phyloP scores from a whole-genome alignment of 2,888 invertebrate genomes.

The Dicranocentrus wangi region DNA sequence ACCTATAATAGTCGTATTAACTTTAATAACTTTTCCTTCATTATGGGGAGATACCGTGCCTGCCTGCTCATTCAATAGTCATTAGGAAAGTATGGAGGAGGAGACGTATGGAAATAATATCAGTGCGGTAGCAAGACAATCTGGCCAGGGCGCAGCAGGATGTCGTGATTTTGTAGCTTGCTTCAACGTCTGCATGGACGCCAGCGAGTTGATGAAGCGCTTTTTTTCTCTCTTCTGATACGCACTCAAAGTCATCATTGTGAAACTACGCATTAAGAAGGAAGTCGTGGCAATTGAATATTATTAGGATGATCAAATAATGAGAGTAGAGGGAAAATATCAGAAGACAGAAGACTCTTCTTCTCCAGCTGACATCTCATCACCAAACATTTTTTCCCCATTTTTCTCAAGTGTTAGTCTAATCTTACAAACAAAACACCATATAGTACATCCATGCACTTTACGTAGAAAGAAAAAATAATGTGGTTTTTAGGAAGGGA shows the following conservation, averaged over 20 bases:
- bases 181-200: conserved; percentile 33
- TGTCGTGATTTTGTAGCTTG: conserved; percentile 51
- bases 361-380: conserved; percentile 47
- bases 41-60: not conserved
- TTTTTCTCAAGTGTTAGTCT: conserved; percentile 22
- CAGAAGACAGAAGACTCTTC: conserved; percentile 11
- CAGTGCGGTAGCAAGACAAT: conserved; percentile 33
- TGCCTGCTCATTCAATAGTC: not conserved
- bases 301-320: too few species aligned
- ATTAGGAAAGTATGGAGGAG: not conserved
- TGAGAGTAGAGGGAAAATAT: too few species aligned
- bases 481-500: not conserved
- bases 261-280: not conserved
- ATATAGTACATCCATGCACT: conserved; percentile 16
- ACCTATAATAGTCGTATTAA: not conserved
- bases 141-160: conserved; percentile 48
- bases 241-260: not conserved
- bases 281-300: too few species aligned
- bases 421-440: conserved; percentile 31
- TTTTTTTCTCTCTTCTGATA: conserved; percentile 24
- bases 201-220: conserved; percentile 22
- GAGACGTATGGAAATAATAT: conserved; percentile 35
- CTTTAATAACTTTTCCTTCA: not conserved
- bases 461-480: conserved; percentile 22
- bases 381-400: conserved; percentile 10